Evolutionary conservation across 2,113 vertebrate genomes (phyloP), one percentile per base, ranked within the genome.

Genomic region (Pachyramphus minor): DNA sequence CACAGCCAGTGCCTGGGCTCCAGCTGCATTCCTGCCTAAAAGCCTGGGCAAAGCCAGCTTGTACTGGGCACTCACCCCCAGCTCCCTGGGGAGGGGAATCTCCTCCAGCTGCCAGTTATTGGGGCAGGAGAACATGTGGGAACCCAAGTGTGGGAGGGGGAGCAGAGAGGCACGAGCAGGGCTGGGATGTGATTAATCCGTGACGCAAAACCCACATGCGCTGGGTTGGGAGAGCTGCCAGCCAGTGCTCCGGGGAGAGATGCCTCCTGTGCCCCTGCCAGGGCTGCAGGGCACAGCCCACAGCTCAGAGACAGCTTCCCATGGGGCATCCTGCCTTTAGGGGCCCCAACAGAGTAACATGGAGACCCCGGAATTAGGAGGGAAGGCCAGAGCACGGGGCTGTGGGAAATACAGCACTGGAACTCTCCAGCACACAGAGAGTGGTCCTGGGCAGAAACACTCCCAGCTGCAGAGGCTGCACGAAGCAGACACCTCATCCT

Each of bases 331-430:
- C 12, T 14, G 58, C 27, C 39, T 11, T 33, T 17, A 58, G 53
- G 47, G 12, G 18, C 20, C 15, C 76, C 11, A 1, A 6, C 2
- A 3, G 5, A 13, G n/a, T 31, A 21, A 35, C 0, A 0, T 9
- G 52, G 75, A 62, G 39, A 64, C 27, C 35, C 31, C 37, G 5
- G 14, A 10, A 20, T 56, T 21, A 27, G 50, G 15, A 11, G 60
- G 45, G 35, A 23, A 66, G 16, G 45, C 33, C 8, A 1, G 52
- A 23, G 53, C 0, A 0, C 11, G 45, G 84, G 67, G 84, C 67
- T 81, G 37, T 41, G 50, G 50, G 41, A 87, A 37, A 4, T 22
- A 19, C 14, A 8, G 73, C 8, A 69, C 35, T 91, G 84, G 23
- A 17, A 11, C 27, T 84, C 66, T 52, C 37, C 76, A 47, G 55